Percentiles rank a stretch among this genome's conserved stretches.
Evolutionary conservation across 1,140 invertebrate genomes (phyloP).

Genomic region (Brachionus koreanus): DNA sequence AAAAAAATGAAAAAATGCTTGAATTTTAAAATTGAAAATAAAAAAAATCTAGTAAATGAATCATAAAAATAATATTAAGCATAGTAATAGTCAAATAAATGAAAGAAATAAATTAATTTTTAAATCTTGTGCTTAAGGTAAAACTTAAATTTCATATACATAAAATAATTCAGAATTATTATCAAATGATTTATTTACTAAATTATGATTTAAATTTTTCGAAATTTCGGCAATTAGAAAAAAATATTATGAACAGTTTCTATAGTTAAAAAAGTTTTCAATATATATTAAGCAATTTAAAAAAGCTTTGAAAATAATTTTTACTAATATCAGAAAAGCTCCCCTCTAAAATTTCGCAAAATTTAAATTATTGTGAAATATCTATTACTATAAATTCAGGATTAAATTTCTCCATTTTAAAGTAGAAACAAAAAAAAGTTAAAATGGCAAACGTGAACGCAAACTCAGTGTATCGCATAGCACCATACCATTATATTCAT

Average conservation of each 20-base stretch:
- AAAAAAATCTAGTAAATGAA: background rate
- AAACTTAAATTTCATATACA: background rate
- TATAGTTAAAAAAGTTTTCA: background rate
- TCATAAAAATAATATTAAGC: background rate
- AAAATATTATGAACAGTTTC: background rate
- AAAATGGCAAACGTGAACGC: background rate
- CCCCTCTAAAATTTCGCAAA: background rate
- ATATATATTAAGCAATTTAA: background rate
- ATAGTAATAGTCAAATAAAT: background rate
- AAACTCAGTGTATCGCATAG: slow-evolving; percentile 53
- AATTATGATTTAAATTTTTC: background rate
- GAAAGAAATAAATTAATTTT: background rate
- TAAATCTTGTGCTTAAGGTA: background rate
- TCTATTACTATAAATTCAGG: background rate
- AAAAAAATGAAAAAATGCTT: too few species aligned
- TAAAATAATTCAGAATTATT: background rate
- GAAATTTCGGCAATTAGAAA: background rate
- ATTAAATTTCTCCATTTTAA: background rate
- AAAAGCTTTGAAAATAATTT: background rate
- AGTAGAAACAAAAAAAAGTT: background rate
- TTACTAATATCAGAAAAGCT: background rate
- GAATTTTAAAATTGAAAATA: too few species aligned
- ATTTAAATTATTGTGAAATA: background rate
- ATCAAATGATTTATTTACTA: background rate
- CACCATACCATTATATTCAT: slow-evolving; percentile 61